phyloP scores from a whole-genome alignment of 2,888 invertebrate species.

The Petrolisthes cinctipes region DNA sequence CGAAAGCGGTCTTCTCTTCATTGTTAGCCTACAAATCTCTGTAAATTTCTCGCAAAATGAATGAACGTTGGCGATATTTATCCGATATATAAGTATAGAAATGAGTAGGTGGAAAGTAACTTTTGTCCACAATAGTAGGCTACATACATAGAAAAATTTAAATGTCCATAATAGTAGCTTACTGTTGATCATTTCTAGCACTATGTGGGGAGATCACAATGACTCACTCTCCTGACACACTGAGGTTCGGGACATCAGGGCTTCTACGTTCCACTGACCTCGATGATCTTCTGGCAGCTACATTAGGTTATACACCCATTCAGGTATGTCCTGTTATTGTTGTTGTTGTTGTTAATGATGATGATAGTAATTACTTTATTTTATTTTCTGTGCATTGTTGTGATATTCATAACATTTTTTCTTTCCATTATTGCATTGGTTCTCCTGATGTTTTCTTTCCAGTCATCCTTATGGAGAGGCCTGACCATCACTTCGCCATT shows the following conservation, averaged over 20 bases:
- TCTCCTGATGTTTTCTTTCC: not conserved
- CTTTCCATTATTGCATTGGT: not conserved
- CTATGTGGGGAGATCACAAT: conserved; percentile 55
- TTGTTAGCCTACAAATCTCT: no score
- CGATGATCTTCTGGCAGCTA: conserved; percentile 59
- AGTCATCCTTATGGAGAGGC: conserved; percentile 59
- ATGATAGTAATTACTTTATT: not conserved
- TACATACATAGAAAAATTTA: no score
- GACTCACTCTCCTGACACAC: conserved; percentile 39
- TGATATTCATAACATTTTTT: not conserved
- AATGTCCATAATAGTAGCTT: no score
- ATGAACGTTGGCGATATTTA: not conserved
- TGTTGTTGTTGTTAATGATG: not conserved
- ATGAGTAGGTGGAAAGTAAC: no score
- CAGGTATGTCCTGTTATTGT: conserved; percentile 28
- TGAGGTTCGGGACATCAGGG: conserved; percentile 54
- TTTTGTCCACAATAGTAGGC: not conserved
- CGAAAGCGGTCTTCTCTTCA: no score
- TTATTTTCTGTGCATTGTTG: not conserved
- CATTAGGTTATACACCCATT: conserved; percentile 63
- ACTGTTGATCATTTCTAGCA: not conserved
- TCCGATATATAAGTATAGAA: not conserved
- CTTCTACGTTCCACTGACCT: conserved; percentile 49
- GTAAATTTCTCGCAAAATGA: no score
- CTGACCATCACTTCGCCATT: conserved; percentile 61